Base-by-base conservation (phyloP, 2,113 vertebrate species). In the Marmota flaviventris region DNA sequence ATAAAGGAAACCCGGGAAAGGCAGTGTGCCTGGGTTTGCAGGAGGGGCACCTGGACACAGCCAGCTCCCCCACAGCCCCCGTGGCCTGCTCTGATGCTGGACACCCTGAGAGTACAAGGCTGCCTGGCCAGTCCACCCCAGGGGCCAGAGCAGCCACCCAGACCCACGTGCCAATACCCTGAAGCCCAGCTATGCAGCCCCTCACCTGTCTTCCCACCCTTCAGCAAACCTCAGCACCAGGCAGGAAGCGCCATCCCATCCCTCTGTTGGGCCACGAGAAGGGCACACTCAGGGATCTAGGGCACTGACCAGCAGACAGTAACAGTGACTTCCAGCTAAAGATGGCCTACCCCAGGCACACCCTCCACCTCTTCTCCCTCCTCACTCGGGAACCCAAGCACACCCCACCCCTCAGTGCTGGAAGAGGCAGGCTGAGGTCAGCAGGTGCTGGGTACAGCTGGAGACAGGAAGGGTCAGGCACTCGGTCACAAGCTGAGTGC, bases 131-230 rank as follows among this genome's bases (percentile, higher is more conserved):
- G 63, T 39, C 77, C 34, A 5, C 22, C 25, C 25, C 17, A 14
- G 69, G 77, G 45, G n/a, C n/a, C 67, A 37, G 24, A 1, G 14
- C 42, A 45, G 20, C 48, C 48, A 56, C 14, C 63, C 10, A 27
- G 75, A 20, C 37, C 13, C 61, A 61, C 48, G 18, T 32, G 37
- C 20, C 16, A 20, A 25, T 13, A 13, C 39, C n/a, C n/a, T 61
- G 22, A 51, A 69, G 2, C n/a, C 10, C 22, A 39, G 16, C 2
- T 1, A 9, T 20, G 11, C 4, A 20, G 13, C 12, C 18, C 22
- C 42, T 32, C 9, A 27, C 2, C 39, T 79, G 24, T 13, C 82
- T 37, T 61, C 45, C 18, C 18, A 16, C 5, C 48, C 51, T 69
- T 56, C 24, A 32, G 53, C 24, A 16, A 24, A 22, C n/a, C 69